Conservation (phyloP, 2,888 invertebrate species). For the Lycaena phlaeas region DNA sequence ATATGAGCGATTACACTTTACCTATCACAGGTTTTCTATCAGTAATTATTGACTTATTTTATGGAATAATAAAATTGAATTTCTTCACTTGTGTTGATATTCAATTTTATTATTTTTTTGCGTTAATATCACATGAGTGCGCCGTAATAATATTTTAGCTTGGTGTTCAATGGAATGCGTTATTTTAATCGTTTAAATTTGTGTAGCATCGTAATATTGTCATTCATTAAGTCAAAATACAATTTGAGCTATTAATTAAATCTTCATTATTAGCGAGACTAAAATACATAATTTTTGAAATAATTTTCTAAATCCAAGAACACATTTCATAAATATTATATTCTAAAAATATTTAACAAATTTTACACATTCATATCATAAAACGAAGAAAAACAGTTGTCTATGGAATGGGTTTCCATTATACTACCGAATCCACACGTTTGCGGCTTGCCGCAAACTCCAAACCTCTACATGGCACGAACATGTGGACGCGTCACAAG, state of each 20-base stretch:
- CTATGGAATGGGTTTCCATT: too few species aligned
- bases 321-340: too few species aligned
- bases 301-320: too few species aligned
- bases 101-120: constrained; percentile 18
- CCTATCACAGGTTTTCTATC: constrained; percentile 47
- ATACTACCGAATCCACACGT: too few species aligned
- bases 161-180: constrained; percentile 16
- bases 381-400: too few species aligned
- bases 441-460: too few species aligned
- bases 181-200: neutral
- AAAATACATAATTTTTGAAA: too few species aligned
- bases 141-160: constrained; percentile 40
- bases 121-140: constrained; percentile 65
- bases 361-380: too few species aligned
- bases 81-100: constrained; percentile 7
- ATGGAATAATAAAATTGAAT: neutral
- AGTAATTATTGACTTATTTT: constrained; percentile 10
- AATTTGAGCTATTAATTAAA: constrained; percentile 7
- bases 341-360: too few species aligned
- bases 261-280: too few species aligned
- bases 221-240: constrained; percentile 3
- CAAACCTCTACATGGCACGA: too few species aligned
- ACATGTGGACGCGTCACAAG: too few species aligned
- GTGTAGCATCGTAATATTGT: constrained; percentile 4
- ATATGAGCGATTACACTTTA: constrained; percentile 24